A percentile compares a stretch with the other conserved stretches of the same genome.
These are phyloP conservation scores for Hemithea aestivaria DNA, from an alignment of 2,888 invertebrate genomes.

Conservation along the genomic window DNA sequence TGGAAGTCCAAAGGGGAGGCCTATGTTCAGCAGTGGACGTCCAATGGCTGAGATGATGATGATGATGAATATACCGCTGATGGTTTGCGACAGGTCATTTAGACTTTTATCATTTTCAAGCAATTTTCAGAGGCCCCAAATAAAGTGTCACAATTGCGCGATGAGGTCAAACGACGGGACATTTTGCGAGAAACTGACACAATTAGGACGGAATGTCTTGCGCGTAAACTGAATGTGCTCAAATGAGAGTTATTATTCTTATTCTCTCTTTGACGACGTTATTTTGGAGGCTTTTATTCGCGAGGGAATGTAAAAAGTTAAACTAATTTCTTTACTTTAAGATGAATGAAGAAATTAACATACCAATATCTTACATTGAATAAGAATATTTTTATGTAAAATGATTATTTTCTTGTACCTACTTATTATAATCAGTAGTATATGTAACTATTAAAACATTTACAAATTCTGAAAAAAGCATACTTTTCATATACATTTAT, in stretches of 20 bases:
- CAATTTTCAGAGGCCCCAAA: constrained; percentile 21
- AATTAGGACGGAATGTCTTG: constrained; percentile 27
- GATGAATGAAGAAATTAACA: too few relatives aligned
- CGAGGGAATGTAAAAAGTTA: constrained; percentile 23
- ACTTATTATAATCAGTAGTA: too few relatives aligned
- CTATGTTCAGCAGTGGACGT: too few relatives aligned
- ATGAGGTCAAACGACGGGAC: constrained; percentile 28
- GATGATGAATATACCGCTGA: too few relatives aligned
- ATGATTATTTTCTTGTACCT: too few relatives aligned
- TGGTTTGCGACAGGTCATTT: constrained; percentile 13
- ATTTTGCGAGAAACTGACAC: constrained; percentile 24
- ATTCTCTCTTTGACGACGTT: constrained; percentile 29
- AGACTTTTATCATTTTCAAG: constrained; percentile 16
- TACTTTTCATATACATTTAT: too few relatives aligned
- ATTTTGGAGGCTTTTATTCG: constrained; percentile 27
- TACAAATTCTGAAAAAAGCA: too few relatives aligned
- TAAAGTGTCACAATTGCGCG: constrained; percentile 27
- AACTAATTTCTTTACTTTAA: constrained; percentile 24
- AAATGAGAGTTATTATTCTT: constrained; percentile 32
- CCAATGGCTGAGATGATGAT: too few relatives aligned
- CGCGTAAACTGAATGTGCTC: constrained; percentile 31
- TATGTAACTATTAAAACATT: too few relatives aligned
- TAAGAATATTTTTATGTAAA: too few relatives aligned
- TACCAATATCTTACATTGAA: too few relatives aligned
- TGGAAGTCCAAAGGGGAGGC: too few relatives aligned